Conservation (phyloP, 2,113 vertebrate species). For the Neolamprologus sp. region DNA sequence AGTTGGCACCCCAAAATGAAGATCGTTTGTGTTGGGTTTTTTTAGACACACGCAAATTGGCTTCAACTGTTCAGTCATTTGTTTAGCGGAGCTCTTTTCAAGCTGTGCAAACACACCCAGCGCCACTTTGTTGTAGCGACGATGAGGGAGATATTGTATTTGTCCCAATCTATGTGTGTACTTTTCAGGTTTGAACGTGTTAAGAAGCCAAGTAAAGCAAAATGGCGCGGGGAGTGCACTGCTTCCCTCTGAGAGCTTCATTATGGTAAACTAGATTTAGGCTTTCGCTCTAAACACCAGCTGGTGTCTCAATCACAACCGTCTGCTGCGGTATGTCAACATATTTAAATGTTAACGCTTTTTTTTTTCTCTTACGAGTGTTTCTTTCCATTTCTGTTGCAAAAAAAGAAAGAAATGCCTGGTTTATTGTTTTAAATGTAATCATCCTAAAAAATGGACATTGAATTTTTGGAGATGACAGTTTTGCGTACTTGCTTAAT, state of each 20-base stretch:
- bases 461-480: neutral
- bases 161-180: slow-evolving; percentile 14
- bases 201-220: slow-evolving; percentile 30
- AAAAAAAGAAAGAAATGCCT: neutral
- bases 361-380: neutral
- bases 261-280: slow-evolving; percentile 58
- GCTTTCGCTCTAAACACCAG: slow-evolving; percentile 64
- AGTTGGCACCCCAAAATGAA: slow-evolving; percentile 20
- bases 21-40: neutral
- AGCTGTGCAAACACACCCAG: slow-evolving; percentile 48
- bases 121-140: slow-evolving; percentile 25
- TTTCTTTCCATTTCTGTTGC: neutral
- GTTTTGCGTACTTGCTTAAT: neutral
- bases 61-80: slow-evolving; percentile 13
- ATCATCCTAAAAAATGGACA: neutral
- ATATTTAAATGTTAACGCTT: slow-evolving; percentile 45
- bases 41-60: slow-evolving; percentile 17
- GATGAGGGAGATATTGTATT: slow-evolving; percentile 30
- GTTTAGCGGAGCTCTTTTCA: slow-evolving; percentile 11
- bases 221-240: neutral
- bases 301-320: slow-evolving; percentile 60
- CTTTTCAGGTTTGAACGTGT: slow-evolving; percentile 33
- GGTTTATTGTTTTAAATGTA: neutral
- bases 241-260: slow-evolving; percentile 36
- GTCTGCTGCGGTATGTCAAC: slow-evolving; percentile 59